Evolutionary conservation across 2,113 vertebrate species (phyloP), one percentile per base, ranked within the genome.

Genomic region (Phoenicopterus ruber): DNA sequence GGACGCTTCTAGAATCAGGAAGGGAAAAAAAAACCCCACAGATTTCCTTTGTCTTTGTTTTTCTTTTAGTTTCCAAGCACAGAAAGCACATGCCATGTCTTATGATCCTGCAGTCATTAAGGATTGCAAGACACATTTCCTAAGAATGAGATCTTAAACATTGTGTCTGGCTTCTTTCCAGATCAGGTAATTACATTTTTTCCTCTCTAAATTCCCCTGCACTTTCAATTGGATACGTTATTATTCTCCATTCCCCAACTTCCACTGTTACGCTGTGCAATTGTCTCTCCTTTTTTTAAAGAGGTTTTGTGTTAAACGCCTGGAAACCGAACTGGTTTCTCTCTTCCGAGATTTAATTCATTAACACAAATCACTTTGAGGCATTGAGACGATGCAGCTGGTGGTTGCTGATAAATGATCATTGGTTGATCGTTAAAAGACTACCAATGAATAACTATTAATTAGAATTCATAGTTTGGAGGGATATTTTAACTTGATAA

Each of bases 161-260:
- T 25, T 17, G 22, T 22, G 13, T 31, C 77, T 95, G 94, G 73
- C 69, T n/a, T 34, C 61, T 72, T 82, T 94, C 86, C 94, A 95
- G 61, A 49, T 47, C 69, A 92, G 61, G 65, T 84, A 87, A 95
- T 94, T 82, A 91, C 38, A 74, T n/a, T 86, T 91, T 90, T 72
- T 65, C 38, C 65, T 74, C 72, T 59, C 47, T 65, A 18, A 94
- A 92, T 55, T 88, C 90, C 81, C 49, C 62, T 57, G 44, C 66
- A 72, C 47, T 72, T 78, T 86, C 91, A 82, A 29, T 81, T 79
- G 77, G 40, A 36, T 61, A 20, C 0, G 0, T 73, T 90, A 55
- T 76, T 91, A 65, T 82, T 86, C 86, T 89, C 78, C 40, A 7
- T 47, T 61, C 57, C 52, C 79, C 9, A 5, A 42, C 65, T 92